These are phyloP conservation scores for Polyploca ridens DNA, from an alignment of 2,888 invertebrate species.

Conservation along the genomic window DNA sequence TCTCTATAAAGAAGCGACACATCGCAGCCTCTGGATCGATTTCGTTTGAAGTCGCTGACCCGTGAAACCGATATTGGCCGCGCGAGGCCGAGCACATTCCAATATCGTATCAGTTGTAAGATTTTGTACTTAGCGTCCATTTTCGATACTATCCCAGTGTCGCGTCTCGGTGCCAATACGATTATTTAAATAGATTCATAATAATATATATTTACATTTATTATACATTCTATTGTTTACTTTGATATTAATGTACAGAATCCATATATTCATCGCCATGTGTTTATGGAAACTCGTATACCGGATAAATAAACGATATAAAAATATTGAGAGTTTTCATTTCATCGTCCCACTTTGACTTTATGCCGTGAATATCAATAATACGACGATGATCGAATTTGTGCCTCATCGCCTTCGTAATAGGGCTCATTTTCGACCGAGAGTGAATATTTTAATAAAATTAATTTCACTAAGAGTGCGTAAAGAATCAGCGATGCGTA, in stretches of 20 bases:
- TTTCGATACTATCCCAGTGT: constrained; percentile 53
- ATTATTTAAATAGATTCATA: constrained; percentile 67
- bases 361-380: constrained; percentile 37
- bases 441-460: constrained; percentile 50
- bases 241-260: constrained; percentile 81
- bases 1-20: neutral
- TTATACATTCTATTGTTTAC: constrained; percentile 76
- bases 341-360: constrained; percentile 40
- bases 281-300: constrained; percentile 78
- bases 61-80: constrained; percentile 4
- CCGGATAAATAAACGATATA: constrained; percentile 73
- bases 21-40: neutral
- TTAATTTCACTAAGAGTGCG: constrained; percentile 60
- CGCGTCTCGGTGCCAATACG: constrained; percentile 75
- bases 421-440: constrained; percentile 34
- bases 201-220: constrained; percentile 67
- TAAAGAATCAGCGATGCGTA: constrained; percentile 52
- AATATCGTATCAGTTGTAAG: constrained; percentile 13
- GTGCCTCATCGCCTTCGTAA: neutral
- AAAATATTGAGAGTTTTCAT: constrained; percentile 55
- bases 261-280: constrained; percentile 74
- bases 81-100: neutral
- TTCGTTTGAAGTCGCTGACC: neutral
- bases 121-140: constrained; percentile 64
- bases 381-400: constrained; percentile 18